phyloP scores from a whole-genome alignment of 2,888 invertebrate species.

The Drymonia ruficornis region DNA sequence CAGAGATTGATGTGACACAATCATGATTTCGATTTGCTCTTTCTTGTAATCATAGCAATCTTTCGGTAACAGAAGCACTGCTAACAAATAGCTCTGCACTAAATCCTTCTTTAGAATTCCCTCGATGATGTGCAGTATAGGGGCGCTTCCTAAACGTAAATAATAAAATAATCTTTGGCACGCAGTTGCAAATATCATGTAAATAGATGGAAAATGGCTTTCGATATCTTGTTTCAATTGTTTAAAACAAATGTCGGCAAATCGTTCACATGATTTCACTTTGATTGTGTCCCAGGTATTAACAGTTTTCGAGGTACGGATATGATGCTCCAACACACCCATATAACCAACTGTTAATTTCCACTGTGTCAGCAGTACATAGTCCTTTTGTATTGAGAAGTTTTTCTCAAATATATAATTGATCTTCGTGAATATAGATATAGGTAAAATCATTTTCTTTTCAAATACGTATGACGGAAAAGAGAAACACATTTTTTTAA shows the following conservation, averaged over 20 bases:
- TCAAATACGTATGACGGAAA: background rate
- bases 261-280: background rate
- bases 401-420: background rate
- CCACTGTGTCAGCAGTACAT: background rate
- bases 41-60: background rate
- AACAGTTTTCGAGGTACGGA: background rate
- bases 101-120: background rate
- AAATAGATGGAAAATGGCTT: background rate
- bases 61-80: background rate
- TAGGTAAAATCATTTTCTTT: background rate
- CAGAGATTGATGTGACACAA: background rate
- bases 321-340: background rate
- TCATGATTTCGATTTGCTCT: background rate
- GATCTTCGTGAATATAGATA: background rate
- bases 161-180: background rate
- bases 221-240: constrained; percentile 4
- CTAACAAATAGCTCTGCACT: constrained; percentile 1
- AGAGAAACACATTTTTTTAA: background rate
- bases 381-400: background rate
- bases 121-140: background rate
- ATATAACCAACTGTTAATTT: background rate
- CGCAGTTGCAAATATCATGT: background rate
- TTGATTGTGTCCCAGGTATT: background rate
- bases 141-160: background rate
- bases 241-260: background rate